Conservation (phyloP, 1,140 invertebrate species). For the Pseudomyrmex concolor region DNA sequence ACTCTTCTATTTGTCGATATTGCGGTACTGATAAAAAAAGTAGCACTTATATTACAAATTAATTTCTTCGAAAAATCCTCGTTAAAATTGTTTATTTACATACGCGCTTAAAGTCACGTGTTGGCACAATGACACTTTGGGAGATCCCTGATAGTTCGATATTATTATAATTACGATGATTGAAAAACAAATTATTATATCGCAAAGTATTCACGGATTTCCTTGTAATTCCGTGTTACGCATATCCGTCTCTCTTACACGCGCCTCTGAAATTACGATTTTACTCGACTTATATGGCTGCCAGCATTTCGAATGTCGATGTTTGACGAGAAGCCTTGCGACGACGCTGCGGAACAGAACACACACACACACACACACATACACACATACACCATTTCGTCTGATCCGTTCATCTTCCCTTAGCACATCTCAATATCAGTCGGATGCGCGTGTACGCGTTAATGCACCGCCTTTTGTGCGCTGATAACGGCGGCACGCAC, state of each 20-base stretch:
- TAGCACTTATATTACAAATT: too few species aligned
- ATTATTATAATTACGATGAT: too few species aligned
- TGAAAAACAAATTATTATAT: too few species aligned
- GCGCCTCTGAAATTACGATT: constrained; percentile 4
- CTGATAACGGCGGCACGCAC: constrained; percentile 39
- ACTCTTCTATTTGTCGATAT: too few species aligned
- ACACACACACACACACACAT: too few species aligned
- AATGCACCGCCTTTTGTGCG: constrained; percentile 68
- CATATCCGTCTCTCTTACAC: background rate
- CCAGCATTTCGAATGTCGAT: background rate
- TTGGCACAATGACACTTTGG: too few species aligned
- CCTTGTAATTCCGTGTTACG: background rate
- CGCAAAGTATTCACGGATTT: background rate
- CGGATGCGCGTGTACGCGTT: constrained; percentile 63
- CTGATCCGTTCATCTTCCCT: constrained; percentile 65
- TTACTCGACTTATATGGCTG: background rate
- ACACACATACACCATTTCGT: background rate
- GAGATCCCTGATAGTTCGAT: too few species aligned
- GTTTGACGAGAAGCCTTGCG: constrained; percentile 15
- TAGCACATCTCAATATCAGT: constrained; percentile 77
- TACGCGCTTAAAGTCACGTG: too few species aligned
- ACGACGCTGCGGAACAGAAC: background rate
- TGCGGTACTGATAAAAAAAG: too few species aligned
- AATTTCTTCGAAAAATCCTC: too few species aligned
- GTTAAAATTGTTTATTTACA: too few species aligned